Evolutionary conservation across 53 echinoderm and acorn worm genomes (phyloP), one percentile per base, ranked within the genome.

Genomic region (Echinometra lucunter): DNA sequence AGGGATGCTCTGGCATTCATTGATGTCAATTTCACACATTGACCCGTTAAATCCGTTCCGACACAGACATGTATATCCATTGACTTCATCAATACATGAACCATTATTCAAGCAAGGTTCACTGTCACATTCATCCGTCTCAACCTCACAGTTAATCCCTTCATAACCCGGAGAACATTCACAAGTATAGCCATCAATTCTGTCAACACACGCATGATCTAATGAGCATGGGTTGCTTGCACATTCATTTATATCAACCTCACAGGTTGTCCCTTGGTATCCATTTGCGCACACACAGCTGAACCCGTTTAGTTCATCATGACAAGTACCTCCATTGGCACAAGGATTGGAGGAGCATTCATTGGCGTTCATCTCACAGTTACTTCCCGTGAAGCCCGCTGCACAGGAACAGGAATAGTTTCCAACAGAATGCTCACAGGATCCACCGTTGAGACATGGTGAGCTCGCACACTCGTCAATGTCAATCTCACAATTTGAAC

Each of bases 1-100:
- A 32, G 96, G 96, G 6, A 30, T 23, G 47, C 96, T 96, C 56
- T 42, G 89, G 37, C 96, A 96, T 89, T 96, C 96, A 90, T 96
- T 57, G 32, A 95, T n/a, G n/a, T 96, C 66, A 42, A 67, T 40
- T 10, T 75, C 92, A 66, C 96, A 96, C 12, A 21, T 53, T 1
- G 34, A 45, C 6, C 96, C 96, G 19, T n/a, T 90, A 53, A 75
- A 96, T 2, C 96, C 96, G 5, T 32, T 47, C 5, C 1, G 38
- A 80, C 96, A 96, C 3, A 21, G 38, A 45, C 96, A 96, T 0
- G 44, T 88, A 60, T 82, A 94, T 8, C 83, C 66, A 83, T 83
- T 66, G 11, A 94, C 67, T 37, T 17, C 60, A 45, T 83, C 85
- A 38, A 40, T 58, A 44, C 94, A 94, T 3, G 58, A 42, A 25